These are phyloP conservation scores for Octonoba sinensis DNA, from an alignment of 2,888 invertebrate species.

Conservation along the genomic window DNA sequence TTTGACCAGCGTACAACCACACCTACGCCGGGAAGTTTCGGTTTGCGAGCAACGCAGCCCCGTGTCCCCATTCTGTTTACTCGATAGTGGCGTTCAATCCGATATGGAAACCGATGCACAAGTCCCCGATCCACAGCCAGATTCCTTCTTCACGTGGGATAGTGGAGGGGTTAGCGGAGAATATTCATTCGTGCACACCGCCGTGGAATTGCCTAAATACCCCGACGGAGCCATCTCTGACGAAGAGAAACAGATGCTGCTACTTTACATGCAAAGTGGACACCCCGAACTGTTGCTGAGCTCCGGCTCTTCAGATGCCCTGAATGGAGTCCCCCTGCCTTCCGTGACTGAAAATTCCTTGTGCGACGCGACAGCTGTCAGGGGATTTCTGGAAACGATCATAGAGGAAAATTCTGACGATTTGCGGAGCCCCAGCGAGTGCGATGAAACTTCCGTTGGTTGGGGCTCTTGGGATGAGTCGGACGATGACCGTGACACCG, in stretches of 20 bases:
- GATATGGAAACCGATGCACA: slow-evolving; percentile 22
- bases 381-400: slow-evolving; percentile 60
- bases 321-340: neutral
- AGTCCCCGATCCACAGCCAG: slow-evolving; percentile 30
- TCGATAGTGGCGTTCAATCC: neutral
- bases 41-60: slow-evolving; percentile 4
- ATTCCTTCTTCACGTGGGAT: slow-evolving; percentile 60
- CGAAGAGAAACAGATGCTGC: slow-evolving; percentile 51
- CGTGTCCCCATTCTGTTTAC: slow-evolving; percentile 22
- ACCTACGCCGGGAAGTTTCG: slow-evolving; percentile 39
- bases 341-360: slow-evolving; percentile 1
- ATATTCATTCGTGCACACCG: slow-evolving; percentile 56
- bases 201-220: slow-evolving; percentile 59
- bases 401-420: slow-evolving; percentile 60
- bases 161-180: slow-evolving; percentile 52
- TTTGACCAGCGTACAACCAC: slow-evolving; percentile 30
- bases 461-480: slow-evolving; percentile 64
- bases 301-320: neutral
- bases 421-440: slow-evolving; percentile 52
- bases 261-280: slow-evolving; percentile 56
- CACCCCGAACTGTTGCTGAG: slow-evolving; percentile 39
- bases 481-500: slow-evolving; percentile 55
- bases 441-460: slow-evolving; percentile 53
- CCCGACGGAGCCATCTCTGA: slow-evolving; percentile 43
- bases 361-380: slow-evolving; percentile 19